These are phyloP conservation scores for Champsocephalus gunnari DNA, from an alignment of 2,797 vertebrate genomes.

Conservation along the genomic window DNA sequence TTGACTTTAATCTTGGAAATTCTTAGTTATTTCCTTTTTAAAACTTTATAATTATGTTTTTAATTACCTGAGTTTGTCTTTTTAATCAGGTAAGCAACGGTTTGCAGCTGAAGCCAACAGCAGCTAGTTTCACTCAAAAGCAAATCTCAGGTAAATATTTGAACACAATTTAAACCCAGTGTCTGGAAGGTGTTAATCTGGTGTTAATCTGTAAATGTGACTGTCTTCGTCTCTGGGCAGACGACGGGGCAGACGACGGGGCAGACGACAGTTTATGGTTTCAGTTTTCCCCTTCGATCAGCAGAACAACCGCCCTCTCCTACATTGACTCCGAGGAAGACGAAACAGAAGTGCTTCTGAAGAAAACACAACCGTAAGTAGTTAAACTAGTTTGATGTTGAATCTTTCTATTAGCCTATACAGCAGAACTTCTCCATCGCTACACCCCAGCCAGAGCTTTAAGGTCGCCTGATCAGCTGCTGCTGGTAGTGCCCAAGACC, in stretches of 20 bases:
- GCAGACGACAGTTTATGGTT: conserved; percentile 48
- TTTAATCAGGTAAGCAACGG: conserved; percentile 78
- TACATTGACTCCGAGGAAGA: conserved; percentile 46
- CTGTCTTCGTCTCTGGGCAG: conserved; percentile 29
- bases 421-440: too few species aligned
- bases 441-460: too few species aligned
- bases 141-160: conserved; percentile 58
- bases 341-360: conserved; percentile 9
- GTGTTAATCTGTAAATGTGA: accelerated
- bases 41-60: too few species aligned
- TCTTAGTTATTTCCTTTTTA: too few species aligned
- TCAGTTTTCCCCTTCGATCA: neutral
- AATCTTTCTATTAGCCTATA: too few species aligned
- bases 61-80: conserved; percentile 15
- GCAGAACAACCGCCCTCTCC: accelerated
- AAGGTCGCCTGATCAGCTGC: too few species aligned
- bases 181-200: neutral
- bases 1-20: too few species aligned
- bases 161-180: neutral
- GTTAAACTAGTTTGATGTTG: neutral
- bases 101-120: conserved; percentile 65
- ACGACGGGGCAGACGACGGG: conserved; percentile 50
- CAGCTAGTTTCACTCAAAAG: conserved; percentile 24
- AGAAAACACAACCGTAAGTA: neutral
- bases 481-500: too few species aligned